Evolutionary conservation across 2,888 invertebrate species (phyloP), one percentile per base, ranked within the genome.

Genomic region (Drosophila rellima): DNA sequence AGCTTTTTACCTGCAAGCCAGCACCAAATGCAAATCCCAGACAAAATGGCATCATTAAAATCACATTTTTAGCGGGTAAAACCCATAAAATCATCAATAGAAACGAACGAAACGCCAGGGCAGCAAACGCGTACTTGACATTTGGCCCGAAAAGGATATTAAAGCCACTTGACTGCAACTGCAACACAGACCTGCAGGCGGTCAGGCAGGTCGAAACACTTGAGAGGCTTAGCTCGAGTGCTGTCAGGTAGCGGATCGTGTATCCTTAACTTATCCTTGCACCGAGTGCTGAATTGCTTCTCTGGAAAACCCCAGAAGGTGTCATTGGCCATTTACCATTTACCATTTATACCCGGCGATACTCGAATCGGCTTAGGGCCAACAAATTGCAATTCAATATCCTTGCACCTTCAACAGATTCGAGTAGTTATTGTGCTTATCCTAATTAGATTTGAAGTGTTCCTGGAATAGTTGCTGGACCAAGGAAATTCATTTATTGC

Each of bases 51-150:
- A 85, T 85, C 80, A 78, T 78, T 82, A 74, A 68, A 70, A 62
- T 70, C 26, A 51, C 68, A 80, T 72, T 77, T 80, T 71, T 74
- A 47, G 78, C 72, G 86, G 86, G 86, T 82, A 87, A 87, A 87
- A 85, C 88, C 86, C 86, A 88, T 87, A 88, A 87, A 87, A 78
- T 73, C 72, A 88, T 88, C 88, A 87, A 87, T 86, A 68, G 82
- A 74, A 60, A 37, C 23, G 15, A 44, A 37, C 42, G 47, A 42
- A 35, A 18, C 33, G 42, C 37, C 45, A 52, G 55, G 39, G 13
- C 17, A 33, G 45, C 42, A 18, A 13, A 20, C 6, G 18, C 13
- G 11, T 15, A 66, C 66, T 70, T 70, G 68, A 70, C 68, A 62
- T 68, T 68, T 52, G 60, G 62, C 47, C 67, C 20, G 5, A 45